Conservation (phyloP, 2,888 invertebrate species). For the Athripsodes cinereus region DNA sequence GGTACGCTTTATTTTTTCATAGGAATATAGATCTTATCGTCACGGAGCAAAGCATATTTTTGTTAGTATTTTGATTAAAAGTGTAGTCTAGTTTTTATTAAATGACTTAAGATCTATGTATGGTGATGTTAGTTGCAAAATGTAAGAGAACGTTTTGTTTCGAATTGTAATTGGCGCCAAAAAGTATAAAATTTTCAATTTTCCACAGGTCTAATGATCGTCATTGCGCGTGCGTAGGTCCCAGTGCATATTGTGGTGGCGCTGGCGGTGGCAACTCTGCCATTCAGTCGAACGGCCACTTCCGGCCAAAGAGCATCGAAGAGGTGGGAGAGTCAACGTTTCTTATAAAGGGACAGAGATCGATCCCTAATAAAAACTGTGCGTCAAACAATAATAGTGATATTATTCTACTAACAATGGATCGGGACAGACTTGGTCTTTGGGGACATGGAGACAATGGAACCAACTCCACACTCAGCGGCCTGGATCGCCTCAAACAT, state of each 20-base stretch:
- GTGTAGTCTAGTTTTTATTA: too few relatives aligned
- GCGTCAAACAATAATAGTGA: slow-evolving; percentile 33
- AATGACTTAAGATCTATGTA: too few relatives aligned
- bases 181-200: not conserved
- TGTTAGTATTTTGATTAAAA: too few relatives aligned
- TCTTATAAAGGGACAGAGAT: slow-evolving; percentile 24
- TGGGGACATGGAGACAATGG: slow-evolving; percentile 51
- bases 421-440: slow-evolving; percentile 59
- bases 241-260: slow-evolving; percentile 12
- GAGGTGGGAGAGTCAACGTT: not conserved
- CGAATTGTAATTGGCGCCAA: not conserved
- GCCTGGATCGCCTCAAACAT: slow-evolving; percentile 61
- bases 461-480: slow-evolving; percentile 51
- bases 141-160: too few relatives aligned
- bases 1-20: too few relatives aligned
- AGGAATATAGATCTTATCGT: too few relatives aligned
- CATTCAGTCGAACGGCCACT: slow-evolving; percentile 20
- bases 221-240: slow-evolving; percentile 10
- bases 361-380: slow-evolving; percentile 35
- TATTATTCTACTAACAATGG: slow-evolving; percentile 34
- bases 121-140: too few relatives aligned
- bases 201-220: slow-evolving; percentile 11
- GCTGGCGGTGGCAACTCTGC: slow-evolving; percentile 11
- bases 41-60: too few relatives aligned
- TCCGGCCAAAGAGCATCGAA: slow-evolving; percentile 19